Evolutionary conservation across 2,113 vertebrate species (phyloP).

Genomic region (Rhynchopsitta pachyrhyncha): DNA sequence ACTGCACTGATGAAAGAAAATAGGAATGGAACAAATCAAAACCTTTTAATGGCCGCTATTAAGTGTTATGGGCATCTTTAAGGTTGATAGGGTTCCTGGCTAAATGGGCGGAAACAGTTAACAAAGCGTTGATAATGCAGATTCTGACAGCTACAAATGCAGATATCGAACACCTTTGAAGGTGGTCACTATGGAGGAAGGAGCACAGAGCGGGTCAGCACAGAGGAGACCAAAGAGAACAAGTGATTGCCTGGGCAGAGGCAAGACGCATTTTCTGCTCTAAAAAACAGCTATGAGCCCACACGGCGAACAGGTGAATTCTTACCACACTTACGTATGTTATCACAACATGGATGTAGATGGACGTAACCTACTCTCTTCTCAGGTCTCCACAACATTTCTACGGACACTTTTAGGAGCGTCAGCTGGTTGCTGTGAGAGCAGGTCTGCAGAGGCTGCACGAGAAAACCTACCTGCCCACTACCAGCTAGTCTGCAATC

Average conservation of each 20-base stretch:
- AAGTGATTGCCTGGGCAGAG: background rate
- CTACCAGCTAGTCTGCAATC: background rate
- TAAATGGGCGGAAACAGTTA: background rate
- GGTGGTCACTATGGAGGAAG: background rate
- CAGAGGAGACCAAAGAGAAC: background rate
- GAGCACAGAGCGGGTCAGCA: background rate
- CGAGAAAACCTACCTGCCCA: background rate
- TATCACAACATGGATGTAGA: background rate
- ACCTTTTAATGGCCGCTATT: background rate
- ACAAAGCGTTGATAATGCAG: background rate
- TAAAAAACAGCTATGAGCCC: background rate
- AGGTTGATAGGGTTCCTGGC: background rate
- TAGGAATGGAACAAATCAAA: background rate
- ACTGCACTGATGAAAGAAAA: background rate
- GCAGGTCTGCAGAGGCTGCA: background rate
- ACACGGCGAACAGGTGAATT: background rate
- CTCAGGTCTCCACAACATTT: background rate
- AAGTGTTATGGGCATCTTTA: background rate
- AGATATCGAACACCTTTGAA: background rate
- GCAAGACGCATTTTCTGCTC: background rate
- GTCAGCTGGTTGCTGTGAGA: background rate
- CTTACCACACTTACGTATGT: fast-evolving
- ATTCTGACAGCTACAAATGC: background rate
- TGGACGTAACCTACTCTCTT: background rate
- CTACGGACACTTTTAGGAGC: background rate